These are phyloP conservation scores for Zeuzera pyrina DNA, from an alignment of 2,888 invertebrate genomes.

Conservation along the genomic window DNA sequence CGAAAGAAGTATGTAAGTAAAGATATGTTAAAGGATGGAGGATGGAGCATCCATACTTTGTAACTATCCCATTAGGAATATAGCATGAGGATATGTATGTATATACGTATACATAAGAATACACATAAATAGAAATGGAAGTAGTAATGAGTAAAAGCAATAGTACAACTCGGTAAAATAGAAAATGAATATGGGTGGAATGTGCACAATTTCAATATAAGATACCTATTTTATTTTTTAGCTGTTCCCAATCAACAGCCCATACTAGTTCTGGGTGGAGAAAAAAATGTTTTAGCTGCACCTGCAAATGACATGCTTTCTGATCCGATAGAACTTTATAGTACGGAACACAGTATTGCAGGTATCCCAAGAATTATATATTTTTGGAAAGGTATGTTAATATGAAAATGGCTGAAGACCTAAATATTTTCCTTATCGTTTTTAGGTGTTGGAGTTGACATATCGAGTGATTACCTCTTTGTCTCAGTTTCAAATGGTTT, in stretches of 20 bases:
- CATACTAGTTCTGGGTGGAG: conserved; percentile 78
- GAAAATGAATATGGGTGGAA: too few relatives aligned
- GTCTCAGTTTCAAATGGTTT: conserved; percentile 82
- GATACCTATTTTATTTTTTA: conserved; percentile 36
- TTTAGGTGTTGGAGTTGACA: conserved; percentile 83
- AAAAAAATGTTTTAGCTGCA: conserved; percentile 78
- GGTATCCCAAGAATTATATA: conserved; percentile 26
- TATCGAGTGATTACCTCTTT: conserved; percentile 81
- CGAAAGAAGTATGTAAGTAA: too few relatives aligned
- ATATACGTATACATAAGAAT: too few relatives aligned
- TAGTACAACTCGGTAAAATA: too few relatives aligned
- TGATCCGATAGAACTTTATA: conserved; percentile 77
- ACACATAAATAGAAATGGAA: too few relatives aligned
- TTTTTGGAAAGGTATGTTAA: not conserved
- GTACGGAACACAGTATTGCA: conserved; percentile 63
- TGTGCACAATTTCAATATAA: too few relatives aligned
- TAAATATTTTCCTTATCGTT: conserved; percentile 15
- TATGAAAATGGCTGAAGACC: not conserved
- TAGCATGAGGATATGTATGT: too few relatives aligned
- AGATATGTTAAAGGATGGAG: too few relatives aligned
- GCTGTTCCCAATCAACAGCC: conserved; percentile 79
- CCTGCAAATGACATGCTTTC: conserved; percentile 77
- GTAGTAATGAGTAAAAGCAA: too few relatives aligned
- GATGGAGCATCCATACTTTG: too few relatives aligned
- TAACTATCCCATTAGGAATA: too few relatives aligned